Conservation (phyloP, 53 echinoderm and acorn worm genomes). For the Mesocentrotus franciscanus region DNA sequence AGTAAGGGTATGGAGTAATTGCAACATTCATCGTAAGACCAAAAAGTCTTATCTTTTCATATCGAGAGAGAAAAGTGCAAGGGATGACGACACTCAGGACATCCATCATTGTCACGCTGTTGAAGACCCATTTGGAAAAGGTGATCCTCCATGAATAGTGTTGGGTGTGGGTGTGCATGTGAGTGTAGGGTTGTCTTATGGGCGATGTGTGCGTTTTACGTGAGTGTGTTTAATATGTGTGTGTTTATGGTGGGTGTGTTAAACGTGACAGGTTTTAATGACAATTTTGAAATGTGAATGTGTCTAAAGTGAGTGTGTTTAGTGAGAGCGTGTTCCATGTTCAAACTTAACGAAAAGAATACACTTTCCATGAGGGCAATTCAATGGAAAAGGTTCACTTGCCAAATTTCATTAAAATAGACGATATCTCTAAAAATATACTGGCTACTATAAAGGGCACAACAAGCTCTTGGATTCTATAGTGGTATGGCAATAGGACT, state of each 20-base stretch:
- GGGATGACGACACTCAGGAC: background rate
- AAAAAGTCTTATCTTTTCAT: constrained; percentile 28
- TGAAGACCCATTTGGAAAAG: background rate
- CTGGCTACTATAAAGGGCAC: too few relatives aligned
- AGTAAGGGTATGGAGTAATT: background rate
- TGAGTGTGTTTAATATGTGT: background rate
- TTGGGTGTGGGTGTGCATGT: background rate
- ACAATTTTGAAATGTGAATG: too few relatives aligned
- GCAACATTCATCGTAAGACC: constrained; percentile 33
- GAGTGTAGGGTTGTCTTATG: background rate
- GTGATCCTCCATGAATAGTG: background rate
- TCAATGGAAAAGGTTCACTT: too few relatives aligned
- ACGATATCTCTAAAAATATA: too few relatives aligned
- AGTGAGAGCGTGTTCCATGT: too few relatives aligned
- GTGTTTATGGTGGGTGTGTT: background rate
- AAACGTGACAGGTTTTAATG: too few relatives aligned
- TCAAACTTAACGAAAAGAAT: too few relatives aligned
- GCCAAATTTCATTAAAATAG: too few relatives aligned
- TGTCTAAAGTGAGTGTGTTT: too few relatives aligned
- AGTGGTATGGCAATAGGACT: too few relatives aligned
- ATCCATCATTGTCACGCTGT: constrained; percentile 4
- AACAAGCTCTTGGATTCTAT: too few relatives aligned
- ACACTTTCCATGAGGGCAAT: too few relatives aligned
- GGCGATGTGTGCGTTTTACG: background rate
- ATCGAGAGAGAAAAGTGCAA: constrained; percentile 42